Percentiles rank a stretch among this genome's conserved stretches.
phyloP scores from a whole-genome alignment of 2,888 invertebrate species.

The Euplexia lucipara region DNA sequence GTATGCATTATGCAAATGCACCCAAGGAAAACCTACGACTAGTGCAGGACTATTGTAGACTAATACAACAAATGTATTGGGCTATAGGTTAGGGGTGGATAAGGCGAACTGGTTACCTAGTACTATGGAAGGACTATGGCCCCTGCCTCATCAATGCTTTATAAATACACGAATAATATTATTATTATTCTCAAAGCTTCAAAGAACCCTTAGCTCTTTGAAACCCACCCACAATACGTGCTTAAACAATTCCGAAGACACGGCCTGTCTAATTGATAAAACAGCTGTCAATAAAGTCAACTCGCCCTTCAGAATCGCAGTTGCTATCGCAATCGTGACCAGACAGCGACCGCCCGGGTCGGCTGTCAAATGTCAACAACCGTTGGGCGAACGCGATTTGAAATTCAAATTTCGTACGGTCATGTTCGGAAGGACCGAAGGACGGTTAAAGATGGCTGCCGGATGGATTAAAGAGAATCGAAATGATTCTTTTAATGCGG shows the following conservation, averaged over 20 bases:
- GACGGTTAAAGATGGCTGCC: conserved; percentile 51
- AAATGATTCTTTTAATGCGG: conserved; percentile 12
- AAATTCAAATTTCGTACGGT: conserved; percentile 75
- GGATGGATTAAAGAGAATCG: conserved; percentile 26
- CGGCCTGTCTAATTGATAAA: conserved; percentile 20
- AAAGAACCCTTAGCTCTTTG: not conserved
- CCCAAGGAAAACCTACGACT: too few species aligned
- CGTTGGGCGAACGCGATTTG: conserved; percentile 73
- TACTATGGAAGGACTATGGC: too few species aligned
- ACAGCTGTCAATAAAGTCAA: conserved; percentile 44
- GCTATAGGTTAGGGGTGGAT: too few species aligned
- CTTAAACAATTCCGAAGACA: not conserved
- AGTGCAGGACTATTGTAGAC: too few species aligned
- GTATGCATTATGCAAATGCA: too few species aligned
- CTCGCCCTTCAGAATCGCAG: conserved; percentile 42
- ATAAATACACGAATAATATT: too few species aligned
- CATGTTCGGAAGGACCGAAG: conserved; percentile 55
- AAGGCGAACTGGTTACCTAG: too few species aligned
- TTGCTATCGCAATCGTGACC: conserved; percentile 58
- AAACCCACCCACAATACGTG: too few species aligned
- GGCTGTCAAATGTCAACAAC: conserved; percentile 78
- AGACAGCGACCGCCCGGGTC: conserved; percentile 65
- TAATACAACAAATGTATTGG: too few species aligned
- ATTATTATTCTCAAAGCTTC: not conserved
- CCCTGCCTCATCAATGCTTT: too few species aligned